Conservation (phyloP, 2,888 invertebrate genomes). For the Caenorhabditis sp. region DNA sequence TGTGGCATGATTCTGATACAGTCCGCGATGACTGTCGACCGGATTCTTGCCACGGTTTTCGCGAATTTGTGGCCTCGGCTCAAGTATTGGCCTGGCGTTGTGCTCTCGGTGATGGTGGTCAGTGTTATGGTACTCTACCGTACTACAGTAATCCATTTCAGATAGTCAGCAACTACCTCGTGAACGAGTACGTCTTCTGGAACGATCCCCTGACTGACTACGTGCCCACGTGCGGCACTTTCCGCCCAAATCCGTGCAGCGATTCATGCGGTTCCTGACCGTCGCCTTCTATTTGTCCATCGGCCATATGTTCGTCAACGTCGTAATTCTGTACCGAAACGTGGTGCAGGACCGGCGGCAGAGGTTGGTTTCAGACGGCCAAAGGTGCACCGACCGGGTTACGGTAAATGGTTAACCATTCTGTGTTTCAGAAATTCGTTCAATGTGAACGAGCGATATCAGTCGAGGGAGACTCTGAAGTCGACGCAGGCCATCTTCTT, state of each 20-base stretch:
- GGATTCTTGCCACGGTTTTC: constrained; percentile 12
- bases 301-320: constrained; percentile 31
- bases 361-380: constrained; percentile 38
- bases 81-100: constrained; percentile 38
- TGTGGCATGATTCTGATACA: constrained; percentile 46
- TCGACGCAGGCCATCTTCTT: constrained; percentile 48
- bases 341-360: constrained; percentile 26
- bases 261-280: constrained; percentile 14
- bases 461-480: constrained; percentile 26
- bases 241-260: constrained; percentile 12
- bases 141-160: constrained; percentile 1
- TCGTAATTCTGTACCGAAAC: constrained; percentile 20
- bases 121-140: background rate
- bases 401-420: constrained; percentile 19
- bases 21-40: constrained; percentile 43
- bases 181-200: constrained; percentile 23
- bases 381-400: constrained; percentile 22
- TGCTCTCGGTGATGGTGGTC: constrained; percentile 20
- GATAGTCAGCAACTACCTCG: constrained; percentile 8
- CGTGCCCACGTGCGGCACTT: constrained; percentile 32
- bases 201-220: constrained; percentile 28
- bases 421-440: constrained; percentile 22
- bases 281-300: constrained; percentile 34
- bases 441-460: constrained; percentile 31
- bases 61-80: constrained; percentile 26